phyloP scores from a whole-genome alignment of 2,888 invertebrate species.

The Ectemnius lituratus region DNA sequence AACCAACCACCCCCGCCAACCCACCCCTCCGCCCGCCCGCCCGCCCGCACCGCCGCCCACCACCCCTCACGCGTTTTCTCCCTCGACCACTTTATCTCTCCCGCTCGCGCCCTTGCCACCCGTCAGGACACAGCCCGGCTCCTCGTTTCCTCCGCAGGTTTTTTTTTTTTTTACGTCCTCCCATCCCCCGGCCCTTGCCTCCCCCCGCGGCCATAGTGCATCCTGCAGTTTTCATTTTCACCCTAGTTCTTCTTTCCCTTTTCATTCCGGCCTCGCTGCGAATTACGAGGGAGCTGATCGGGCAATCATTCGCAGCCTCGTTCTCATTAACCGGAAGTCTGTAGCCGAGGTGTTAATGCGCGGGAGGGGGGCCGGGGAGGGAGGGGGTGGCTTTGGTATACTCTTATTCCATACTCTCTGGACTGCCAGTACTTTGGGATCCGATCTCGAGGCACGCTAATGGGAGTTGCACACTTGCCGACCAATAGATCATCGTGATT shows the following conservation, averaged over 20 bases:
- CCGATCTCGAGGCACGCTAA: too few species aligned
- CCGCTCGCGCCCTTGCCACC: constrained; percentile 23
- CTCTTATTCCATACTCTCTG: too few species aligned
- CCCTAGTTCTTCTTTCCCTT: not conserved
- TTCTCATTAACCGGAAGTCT: too few species aligned
- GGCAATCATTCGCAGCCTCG: not conserved
- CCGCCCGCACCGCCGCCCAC: constrained; percentile 41
- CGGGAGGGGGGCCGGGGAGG: too few species aligned
- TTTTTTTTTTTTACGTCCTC: constrained; percentile 40
- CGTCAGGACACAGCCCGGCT: constrained; percentile 8
- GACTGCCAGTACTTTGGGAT: too few species aligned
- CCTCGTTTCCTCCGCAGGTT: not conserved
- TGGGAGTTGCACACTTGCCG: too few species aligned
- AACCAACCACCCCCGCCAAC: not conserved
- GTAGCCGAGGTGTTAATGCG: too few species aligned
- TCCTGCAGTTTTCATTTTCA: not conserved
- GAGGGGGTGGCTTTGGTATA: too few species aligned
- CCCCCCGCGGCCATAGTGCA: not conserved
- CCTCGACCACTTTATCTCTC: constrained; percentile 7
- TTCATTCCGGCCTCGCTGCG: not conserved
- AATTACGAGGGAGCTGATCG: not conserved
- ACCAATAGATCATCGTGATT: not conserved
- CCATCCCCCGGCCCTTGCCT: not conserved
- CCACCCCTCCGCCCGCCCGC: constrained; percentile 46
- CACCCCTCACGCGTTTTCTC: constrained; percentile 38